These are phyloP conservation scores for Eonycteris spelaea DNA, from an alignment of 2,113 vertebrate species.

Conservation along the genomic window DNA sequence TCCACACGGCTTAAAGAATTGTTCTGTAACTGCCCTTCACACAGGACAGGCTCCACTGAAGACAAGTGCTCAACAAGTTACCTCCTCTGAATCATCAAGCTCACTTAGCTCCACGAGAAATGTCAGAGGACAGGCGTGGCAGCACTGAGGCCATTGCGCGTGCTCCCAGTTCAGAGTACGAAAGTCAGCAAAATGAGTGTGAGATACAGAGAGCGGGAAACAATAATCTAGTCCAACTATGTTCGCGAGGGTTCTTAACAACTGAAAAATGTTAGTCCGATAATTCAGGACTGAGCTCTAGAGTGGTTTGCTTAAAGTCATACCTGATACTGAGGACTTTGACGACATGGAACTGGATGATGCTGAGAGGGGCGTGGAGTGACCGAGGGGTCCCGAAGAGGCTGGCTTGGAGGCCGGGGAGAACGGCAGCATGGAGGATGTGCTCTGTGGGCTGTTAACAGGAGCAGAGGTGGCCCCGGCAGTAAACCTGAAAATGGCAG, in stretches of 20 bases:
- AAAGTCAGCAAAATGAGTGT: not conserved
- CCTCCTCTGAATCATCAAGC: not conserved
- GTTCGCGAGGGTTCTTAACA: not conserved
- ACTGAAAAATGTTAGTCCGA: not conserved
- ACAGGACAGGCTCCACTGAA: not conserved
- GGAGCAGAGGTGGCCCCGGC: constrained; percentile 79
- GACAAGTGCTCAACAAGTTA: not conserved
- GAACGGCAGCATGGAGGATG: constrained; percentile 80
- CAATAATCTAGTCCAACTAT: not conserved
- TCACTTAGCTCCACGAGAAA: not conserved
- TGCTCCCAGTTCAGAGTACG: not conserved
- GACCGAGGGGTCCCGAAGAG: constrained; percentile 68
- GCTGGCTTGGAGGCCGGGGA: constrained; percentile 81
- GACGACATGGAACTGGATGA: constrained; percentile 40
- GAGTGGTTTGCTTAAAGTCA: not conserved
- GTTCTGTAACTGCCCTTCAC: not conserved
- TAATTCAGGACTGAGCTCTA: not conserved
- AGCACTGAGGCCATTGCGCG: not conserved
- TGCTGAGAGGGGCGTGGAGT: constrained; percentile 41
- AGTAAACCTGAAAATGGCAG: constrained; percentile 83
- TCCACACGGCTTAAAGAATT: not conserved
- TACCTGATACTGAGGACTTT: constrained; percentile 76
- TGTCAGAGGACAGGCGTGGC: not conserved
- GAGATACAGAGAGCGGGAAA: not conserved
- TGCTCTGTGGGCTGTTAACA: constrained; percentile 43